A percentile compares a stretch with the other conserved stretches of the same genome.
Evolutionary conservation across 2,797 vertebrate species (phyloP).

Genomic region (Siniperca undulata): DNA sequence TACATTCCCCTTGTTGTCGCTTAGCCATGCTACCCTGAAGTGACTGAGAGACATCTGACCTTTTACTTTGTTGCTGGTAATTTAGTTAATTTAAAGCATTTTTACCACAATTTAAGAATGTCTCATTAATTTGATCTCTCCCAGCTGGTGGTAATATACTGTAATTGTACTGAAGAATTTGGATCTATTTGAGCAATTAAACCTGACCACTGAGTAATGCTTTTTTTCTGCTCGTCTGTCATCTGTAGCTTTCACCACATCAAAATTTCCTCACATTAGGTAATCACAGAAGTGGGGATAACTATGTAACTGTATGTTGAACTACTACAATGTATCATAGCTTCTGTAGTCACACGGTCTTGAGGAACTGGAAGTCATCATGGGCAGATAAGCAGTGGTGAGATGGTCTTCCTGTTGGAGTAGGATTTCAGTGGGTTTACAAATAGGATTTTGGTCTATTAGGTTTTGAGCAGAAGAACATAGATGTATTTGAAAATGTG

Average conservation of each 20-base stretch:
- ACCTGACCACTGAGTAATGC: neutral
- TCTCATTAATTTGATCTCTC: conserved; percentile 60
- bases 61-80: conserved; percentile 50
- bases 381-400: conserved; percentile 35
- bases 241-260: conserved; percentile 46
- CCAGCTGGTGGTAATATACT: conserved; percentile 56
- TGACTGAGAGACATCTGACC: conserved; percentile 62
- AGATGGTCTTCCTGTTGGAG: conserved; percentile 52
- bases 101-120: conserved; percentile 36
- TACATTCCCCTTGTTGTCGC: conserved; percentile 57
- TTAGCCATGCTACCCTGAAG: conserved; percentile 49
- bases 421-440: conserved; percentile 41
- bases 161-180: conserved; percentile 48
- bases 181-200: conserved; percentile 43
- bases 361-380: conserved; percentile 57
- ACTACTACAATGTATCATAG: neutral
- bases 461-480: conserved; percentile 10
- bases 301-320: conserved; percentile 37
- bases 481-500: conserved; percentile 14
- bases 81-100: conserved; percentile 56
- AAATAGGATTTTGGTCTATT: conserved; percentile 28
- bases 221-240: conserved; percentile 35
- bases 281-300: conserved; percentile 38
- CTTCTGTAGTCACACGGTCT: conserved; percentile 44
- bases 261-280: conserved; percentile 41